phyloP scores from a whole-genome alignment of 1,140 invertebrate species.

The Venustaconcha ellipsiformis region DNA sequence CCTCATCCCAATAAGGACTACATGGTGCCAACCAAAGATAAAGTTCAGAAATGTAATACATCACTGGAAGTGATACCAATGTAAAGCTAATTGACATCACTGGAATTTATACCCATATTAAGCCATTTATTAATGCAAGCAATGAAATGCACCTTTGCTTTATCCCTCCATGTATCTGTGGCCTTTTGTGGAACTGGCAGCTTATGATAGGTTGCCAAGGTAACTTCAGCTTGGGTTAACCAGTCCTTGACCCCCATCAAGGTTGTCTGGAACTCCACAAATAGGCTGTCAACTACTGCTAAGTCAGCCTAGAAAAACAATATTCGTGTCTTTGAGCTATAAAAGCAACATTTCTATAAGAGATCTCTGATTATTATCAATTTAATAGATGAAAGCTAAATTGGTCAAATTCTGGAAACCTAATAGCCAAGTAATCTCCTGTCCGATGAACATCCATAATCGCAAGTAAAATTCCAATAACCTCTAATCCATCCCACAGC shows the following conservation, averaged over 20 bases:
- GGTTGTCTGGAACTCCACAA: slow-evolving; percentile 60
- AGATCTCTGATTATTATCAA: background rate
- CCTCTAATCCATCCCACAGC: too few relatives aligned
- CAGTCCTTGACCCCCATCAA: slow-evolving; percentile 65
- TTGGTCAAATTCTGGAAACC: too few relatives aligned
- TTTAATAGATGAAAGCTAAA: too few relatives aligned
- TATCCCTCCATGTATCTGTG: slow-evolving; percentile 52
- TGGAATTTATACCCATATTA: too few relatives aligned
- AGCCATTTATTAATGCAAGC: background rate
- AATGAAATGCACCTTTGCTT: slow-evolving; percentile 54
- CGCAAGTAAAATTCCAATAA: too few relatives aligned
- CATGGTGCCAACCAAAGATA: too few relatives aligned
- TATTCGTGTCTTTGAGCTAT: background rate
- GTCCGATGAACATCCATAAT: too few relatives aligned
- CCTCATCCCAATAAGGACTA: too few relatives aligned
- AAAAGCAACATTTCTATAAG: background rate
- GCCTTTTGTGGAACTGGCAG: slow-evolving; percentile 64
- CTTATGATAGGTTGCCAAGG: slow-evolving; percentile 59
- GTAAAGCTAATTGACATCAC: too few relatives aligned
- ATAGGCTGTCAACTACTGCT: slow-evolving; percentile 49
- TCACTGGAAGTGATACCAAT: too few relatives aligned
- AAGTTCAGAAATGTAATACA: too few relatives aligned
- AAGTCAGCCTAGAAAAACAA: slow-evolving; percentile 47
- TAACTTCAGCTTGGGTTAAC: slow-evolving; percentile 58
- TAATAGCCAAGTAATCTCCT: too few relatives aligned